Base-by-base conservation (phyloP, 2,797 vertebrate genomes). In the Myotis vivesi region DNA sequence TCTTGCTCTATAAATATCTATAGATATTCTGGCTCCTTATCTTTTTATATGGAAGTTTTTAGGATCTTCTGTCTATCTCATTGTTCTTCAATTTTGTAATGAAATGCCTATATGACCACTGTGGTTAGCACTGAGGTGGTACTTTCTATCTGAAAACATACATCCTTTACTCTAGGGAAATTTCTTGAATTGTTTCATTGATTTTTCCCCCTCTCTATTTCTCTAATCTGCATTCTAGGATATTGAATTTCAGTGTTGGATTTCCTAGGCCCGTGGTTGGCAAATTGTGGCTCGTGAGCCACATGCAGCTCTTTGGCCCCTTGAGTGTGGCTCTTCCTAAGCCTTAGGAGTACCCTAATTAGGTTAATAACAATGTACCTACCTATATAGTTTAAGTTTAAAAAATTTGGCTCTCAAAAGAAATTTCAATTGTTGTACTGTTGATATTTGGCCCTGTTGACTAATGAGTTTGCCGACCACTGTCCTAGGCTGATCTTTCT, bases 111-210 rank as follows among this genome's bases (percentile, higher is more conserved):
- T 89, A 87, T 41, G 53, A 82, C 25, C 17, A 57, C 20, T 77
- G 38, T 64, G 73, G 33, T 51, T 59, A 59, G 44, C 11, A 64
- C n/a, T 55, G 15, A 59, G 11, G 4, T 69, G 5, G 30, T 5
- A 53, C 68, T 92, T 89, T 92, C 30, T 86, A 55, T 64, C 44
- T 82, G 38, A 36, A 95, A 93, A 76, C 9, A 46, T 23, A 66
- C 57, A 25, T 69, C 16, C 9, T 88, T 93, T 25, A 46, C 69
- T 92, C 59, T 23, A 66, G n/a, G 19, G n/a, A 92, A 69, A 22
- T 92, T 71, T 93, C 59, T 20, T 76, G 25, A 85, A 85, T 75
- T 75, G 22, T 69, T 88, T 87, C 68, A 71, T 41, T 84, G 82
- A 72, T 53, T 83, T 88, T 71, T 33, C 2, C 41, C n/a, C 30